Conservation (phyloP, 2,797 vertebrate species). For the Spinus pinus region DNA sequence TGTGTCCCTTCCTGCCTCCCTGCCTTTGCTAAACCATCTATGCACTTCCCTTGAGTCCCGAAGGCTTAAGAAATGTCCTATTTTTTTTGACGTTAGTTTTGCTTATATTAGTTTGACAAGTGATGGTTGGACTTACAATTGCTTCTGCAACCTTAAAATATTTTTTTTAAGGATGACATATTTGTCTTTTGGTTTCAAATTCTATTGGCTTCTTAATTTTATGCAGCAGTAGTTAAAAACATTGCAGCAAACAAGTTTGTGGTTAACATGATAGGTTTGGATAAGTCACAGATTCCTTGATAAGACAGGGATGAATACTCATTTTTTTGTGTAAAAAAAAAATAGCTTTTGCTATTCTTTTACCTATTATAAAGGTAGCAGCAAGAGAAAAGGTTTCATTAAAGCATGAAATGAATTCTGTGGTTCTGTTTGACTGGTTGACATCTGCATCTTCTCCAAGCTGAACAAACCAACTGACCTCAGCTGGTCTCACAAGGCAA, state of each 20-base stretch:
- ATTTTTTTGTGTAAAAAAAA: not conserved
- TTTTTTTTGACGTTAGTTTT: not conserved
- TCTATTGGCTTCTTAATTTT: not conserved
- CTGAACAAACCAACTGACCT: not conserved
- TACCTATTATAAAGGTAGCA: not conserved
- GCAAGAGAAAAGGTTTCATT: not conserved
- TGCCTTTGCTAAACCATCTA: not conserved
- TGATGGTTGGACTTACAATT: not conserved
- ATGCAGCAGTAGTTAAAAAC: not conserved
- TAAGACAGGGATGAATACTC: not conserved
- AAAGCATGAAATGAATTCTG: not conserved
- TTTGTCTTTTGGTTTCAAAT: not conserved
- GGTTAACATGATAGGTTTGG: not conserved
- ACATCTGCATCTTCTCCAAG: not conserved
- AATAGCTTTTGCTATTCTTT: not conserved
- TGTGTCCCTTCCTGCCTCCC: not conserved
- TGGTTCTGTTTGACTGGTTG: not conserved
- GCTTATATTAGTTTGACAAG: not conserved
- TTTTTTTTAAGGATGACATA: not conserved
- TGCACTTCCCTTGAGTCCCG: not conserved
- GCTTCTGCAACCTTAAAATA: not conserved
- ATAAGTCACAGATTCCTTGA: not conserved
- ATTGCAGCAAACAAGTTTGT: not conserved
- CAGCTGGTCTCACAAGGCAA: not conserved
- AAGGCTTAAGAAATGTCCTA: not conserved